Conservation (phyloP, 2,888 invertebrate genomes). For the Agrilus cyanescens region DNA sequence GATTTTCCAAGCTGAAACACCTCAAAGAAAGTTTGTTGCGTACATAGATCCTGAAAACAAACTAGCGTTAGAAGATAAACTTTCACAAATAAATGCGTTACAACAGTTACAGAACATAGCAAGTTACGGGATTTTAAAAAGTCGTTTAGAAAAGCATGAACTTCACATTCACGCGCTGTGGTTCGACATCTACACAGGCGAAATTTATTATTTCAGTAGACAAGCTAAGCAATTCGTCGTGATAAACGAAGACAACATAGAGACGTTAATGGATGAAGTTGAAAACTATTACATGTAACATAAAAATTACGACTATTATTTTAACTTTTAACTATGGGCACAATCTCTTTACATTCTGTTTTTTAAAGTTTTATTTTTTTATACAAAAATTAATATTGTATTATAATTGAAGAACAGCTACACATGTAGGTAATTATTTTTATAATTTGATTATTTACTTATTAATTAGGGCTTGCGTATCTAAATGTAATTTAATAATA, state of each 20-base stretch:
- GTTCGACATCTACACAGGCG: conserved; percentile 96
- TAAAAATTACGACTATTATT: background rate
- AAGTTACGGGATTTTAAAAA: conserved; percentile 81
- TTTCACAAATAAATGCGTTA: conserved; percentile 89
- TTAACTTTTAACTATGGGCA: too few relatives aligned
- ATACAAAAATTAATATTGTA: too few relatives aligned
- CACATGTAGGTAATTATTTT: too few relatives aligned
- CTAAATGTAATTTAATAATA: too few relatives aligned
- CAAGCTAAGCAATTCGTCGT: conserved; percentile 73
- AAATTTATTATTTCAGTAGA: conserved; percentile 89
- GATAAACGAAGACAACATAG: conserved; percentile 73
- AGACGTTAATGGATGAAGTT: conserved; percentile 63
- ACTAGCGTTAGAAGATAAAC: conserved; percentile 79
- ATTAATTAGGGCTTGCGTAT: too few relatives aligned
- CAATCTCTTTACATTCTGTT: too few relatives aligned
- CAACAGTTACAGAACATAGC: conserved; percentile 89
- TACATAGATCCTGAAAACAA: conserved; percentile 88
- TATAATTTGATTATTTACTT: too few relatives aligned
- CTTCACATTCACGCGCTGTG: conserved; percentile 88
- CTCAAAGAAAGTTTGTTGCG: conserved; percentile 78
- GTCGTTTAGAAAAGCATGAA: conserved; percentile 66
- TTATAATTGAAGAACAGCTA: too few relatives aligned
- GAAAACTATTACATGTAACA: conserved; percentile 62
- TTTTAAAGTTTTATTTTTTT: too few relatives aligned
- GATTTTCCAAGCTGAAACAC: conserved; percentile 76